Base-by-base conservation (phyloP, 2,113 vertebrate genomes). In the Scolopax mira region DNA sequence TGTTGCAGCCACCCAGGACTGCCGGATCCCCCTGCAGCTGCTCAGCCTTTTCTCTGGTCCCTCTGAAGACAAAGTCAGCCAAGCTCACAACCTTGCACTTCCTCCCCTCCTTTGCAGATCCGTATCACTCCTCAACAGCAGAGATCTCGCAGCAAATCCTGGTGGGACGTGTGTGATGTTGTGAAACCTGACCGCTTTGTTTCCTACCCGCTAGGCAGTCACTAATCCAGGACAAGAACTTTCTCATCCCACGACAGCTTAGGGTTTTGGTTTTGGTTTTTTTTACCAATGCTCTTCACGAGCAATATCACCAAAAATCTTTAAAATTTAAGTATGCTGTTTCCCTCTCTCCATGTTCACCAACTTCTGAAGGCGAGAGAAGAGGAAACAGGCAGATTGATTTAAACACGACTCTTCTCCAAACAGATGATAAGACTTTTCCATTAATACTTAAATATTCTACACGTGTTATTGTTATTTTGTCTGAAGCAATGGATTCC, bases 81-180 rank as follows among this genome's bases (percentile, higher is more conserved):
- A 35, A 49, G 25, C 65, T 75, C 44, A 24, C 4, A 49, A 27
- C 31, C 21, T 15, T 46, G 39, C 46, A 51, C 33, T 77, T 88
- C 62, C 39, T 87, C 27, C 54, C n/a, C n/a, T 37, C 25, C 79
- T 65, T n/a, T 25, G 46, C 30, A 57, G 55, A 67, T 28, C 52
- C 0, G 0, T 46, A 69, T 1, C 3, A 0, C 44, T 9, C 37
- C 6, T 46, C 35, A 46, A 13, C 9, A 0, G 33, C 0, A 0
- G 25, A 31, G 48, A 80, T 23, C 46, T 44, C 1, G 0, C 16
- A 67, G 52, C 8, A 66, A 81, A 79, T 21, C 54, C 69, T 42
- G 9, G 48, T 9, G 41, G 30, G 61, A 72, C 3, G 52, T 46
- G 16, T 31, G 81, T 41, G 49, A 31, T 73, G 33, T 2, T 78